phyloP scores from a whole-genome alignment of 1,140 invertebrate species.

The Holotrichia oblita region DNA sequence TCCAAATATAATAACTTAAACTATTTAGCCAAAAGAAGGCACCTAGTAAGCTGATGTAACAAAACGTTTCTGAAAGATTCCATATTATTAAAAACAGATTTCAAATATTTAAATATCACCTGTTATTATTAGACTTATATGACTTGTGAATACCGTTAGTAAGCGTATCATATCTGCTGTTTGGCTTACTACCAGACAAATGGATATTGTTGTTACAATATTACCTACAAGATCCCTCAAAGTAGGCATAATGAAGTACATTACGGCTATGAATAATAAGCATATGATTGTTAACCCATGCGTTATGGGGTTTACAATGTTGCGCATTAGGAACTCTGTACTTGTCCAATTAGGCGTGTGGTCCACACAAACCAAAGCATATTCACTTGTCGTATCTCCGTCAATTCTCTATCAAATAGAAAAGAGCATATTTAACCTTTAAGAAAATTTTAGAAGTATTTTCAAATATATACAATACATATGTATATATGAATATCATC shows the following conservation, averaged over 20 bases:
- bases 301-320: constrained; percentile 78
- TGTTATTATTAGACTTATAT: constrained; percentile 80
- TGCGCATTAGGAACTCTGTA: constrained; percentile 75
- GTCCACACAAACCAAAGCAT: constrained; percentile 78
- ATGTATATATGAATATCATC: too few species aligned
- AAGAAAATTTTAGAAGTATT: too few species aligned
- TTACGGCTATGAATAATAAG: constrained; percentile 77
- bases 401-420: constrained; percentile 56
- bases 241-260: constrained; percentile 86
- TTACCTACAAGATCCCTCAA: constrained; percentile 83
- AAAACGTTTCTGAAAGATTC: constrained; percentile 71
- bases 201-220: constrained; percentile 80
- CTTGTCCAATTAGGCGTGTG: constrained; percentile 70
- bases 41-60: constrained; percentile 77
- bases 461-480: too few species aligned
- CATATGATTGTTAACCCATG: constrained; percentile 76
- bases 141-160: constrained; percentile 81
- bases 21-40: constrained; percentile 88
- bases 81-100: background rate
- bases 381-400: constrained; percentile 64
- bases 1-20: constrained; percentile 87
- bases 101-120: constrained; percentile 62
- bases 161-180: constrained; percentile 80
- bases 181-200: constrained; percentile 79
- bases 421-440: too few species aligned